Percentiles rank a stretch among this genome's conserved stretches.
Conservation (phyloP, 2,113 vertebrate species). For the Chaetura pelagica region DNA sequence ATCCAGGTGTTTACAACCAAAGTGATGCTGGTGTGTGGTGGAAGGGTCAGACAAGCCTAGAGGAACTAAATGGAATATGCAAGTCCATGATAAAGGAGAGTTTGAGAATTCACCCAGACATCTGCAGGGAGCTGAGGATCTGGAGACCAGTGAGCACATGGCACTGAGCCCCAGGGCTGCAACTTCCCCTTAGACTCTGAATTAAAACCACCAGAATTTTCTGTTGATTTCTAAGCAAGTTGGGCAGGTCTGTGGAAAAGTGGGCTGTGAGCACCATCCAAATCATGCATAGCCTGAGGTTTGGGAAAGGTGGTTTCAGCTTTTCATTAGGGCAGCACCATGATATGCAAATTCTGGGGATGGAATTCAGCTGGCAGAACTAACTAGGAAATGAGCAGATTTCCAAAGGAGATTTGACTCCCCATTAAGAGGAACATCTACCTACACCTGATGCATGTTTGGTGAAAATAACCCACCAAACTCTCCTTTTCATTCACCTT, state of each 20-base stretch:
- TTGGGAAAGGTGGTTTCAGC: neutral
- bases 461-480: neutral
- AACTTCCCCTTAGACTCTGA: neutral
- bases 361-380: neutral
- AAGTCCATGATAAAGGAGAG: neutral
- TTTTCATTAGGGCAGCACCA: neutral
- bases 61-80: neutral
- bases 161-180: neutral
- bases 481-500: neutral
- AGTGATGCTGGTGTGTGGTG: neutral
- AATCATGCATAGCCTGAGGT: neutral
- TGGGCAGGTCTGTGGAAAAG: neutral
- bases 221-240: neutral
- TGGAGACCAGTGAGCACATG: fast-evolving
- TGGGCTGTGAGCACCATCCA: neutral
- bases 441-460: fast-evolving
- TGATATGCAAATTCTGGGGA: neutral
- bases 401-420: neutral
- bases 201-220: neutral
- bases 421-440: neutral
- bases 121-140: neutral
- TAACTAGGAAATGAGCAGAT: neutral
- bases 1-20: neutral
- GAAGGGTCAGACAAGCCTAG: neutral
- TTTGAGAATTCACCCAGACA: neutral